Conservation (phyloP, 2,797 vertebrate species). For the Mallotus villosus region DNA sequence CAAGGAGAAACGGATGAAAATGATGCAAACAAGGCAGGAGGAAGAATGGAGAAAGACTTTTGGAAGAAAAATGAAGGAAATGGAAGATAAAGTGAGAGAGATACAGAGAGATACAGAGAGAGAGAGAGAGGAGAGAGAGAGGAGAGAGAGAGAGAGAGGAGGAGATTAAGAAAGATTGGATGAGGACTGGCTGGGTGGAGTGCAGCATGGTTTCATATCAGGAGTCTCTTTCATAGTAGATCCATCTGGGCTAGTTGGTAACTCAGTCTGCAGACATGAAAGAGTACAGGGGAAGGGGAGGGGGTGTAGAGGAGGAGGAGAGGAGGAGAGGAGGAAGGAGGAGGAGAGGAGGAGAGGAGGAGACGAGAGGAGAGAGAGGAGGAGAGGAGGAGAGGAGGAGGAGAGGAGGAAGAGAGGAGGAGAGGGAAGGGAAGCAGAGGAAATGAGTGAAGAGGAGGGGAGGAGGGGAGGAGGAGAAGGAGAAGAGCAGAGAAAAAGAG, state of each 20-base stretch:
- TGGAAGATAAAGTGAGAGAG: background rate
- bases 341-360: too few species aligned
- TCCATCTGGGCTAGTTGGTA: constrained; percentile 10
- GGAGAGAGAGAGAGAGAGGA: background rate
- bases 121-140: background rate
- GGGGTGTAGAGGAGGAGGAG: too few species aligned
- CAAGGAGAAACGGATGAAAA: constrained; percentile 23
- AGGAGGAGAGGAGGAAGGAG: background rate
- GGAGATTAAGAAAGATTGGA: background rate
- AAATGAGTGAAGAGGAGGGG: background rate
- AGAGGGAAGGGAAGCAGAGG: too few species aligned
- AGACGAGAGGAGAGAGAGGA: too few species aligned
- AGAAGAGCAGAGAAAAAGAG: background rate
- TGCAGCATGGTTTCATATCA: constrained; percentile 22
- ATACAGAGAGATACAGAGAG: constrained; percentile 11
- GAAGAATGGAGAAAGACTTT: background rate
- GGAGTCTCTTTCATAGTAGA: constrained; percentile 16
- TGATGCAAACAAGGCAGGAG: constrained; percentile 1
- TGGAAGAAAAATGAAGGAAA: constrained; percentile 5
- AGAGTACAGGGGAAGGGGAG: background rate
- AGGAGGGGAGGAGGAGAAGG: background rate
- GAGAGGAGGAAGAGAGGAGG: too few species aligned
- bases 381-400: too few species aligned
- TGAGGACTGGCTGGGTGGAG: background rate
- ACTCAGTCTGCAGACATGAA: constrained; percentile 14